Evolutionary conservation across 2,113 vertebrate genomes (phyloP), one percentile per base, ranked within the genome.

Genomic region (Anolis sagrei): DNA sequence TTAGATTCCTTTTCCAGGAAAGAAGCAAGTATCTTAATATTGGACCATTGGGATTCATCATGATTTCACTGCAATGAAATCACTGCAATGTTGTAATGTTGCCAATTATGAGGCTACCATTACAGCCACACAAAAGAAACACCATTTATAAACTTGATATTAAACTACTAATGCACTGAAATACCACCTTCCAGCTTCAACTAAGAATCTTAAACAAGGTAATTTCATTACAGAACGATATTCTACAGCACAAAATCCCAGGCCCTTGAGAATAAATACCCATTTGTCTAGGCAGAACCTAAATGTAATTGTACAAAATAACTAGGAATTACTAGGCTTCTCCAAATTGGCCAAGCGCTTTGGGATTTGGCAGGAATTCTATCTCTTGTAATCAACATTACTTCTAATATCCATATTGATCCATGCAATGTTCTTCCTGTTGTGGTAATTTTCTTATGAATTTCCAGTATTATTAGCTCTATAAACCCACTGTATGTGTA

Each of bases 301-400:
- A 39, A 81, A 82, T 32, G 16, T 73, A 36, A 82, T 61, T 72
- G 58, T 36, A 25, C 49, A 73, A 82, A 82, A 27, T n/a, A 51
- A 72, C 36, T 23, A 82, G 32, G 49, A 82, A 34, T 76, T 76
- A 44, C 23, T 76, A 14, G 14, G 54, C 3, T 58, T 14, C 54
- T 58, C 18, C 54, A 58, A 18, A 18, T 16, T 58, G 54, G 54
- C 54, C 54, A 58, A 58, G 18, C 14, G 11, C 54, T 18, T 14
- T 58, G 54, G 54, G 18, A 58, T 58, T 16, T 58, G 54, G 54
- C 54, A 58, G 54, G 54, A 58, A 18, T 14, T 58, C 13, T 58
- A 58, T 18, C 14, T 58, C 1, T 58, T 18, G 54, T 18, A 18
- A 58, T 58, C 21, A 66, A 23, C 62, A 66, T 23, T 66, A 8